Percentiles rank a stretch among this genome's conserved stretches.
These are phyloP conservation scores for Muschampia plurimacula DNA, from an alignment of 2,888 invertebrate species.

Conservation along the genomic window DNA sequence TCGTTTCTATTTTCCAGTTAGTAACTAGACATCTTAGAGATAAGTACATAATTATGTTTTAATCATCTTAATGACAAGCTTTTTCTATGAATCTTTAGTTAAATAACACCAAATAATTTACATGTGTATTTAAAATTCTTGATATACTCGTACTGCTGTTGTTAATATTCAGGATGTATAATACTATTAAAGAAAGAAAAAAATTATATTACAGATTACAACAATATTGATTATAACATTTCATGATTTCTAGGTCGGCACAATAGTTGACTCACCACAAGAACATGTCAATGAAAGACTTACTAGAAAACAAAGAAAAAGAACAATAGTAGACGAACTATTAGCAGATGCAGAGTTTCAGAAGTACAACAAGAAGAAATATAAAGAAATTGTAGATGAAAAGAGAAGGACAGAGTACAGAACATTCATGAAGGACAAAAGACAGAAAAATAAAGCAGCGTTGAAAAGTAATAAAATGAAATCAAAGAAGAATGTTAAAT, in stretches of 20 bases:
- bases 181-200: no score
- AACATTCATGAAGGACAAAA: conserved; percentile 91
- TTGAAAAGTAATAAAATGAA: conserved; percentile 72
- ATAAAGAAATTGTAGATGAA: conserved; percentile 90
- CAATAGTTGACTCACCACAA: conserved; percentile 92
- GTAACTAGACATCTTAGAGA: no score
- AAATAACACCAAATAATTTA: no score
- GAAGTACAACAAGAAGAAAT: conserved; percentile 92
- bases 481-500: conserved; percentile 50
- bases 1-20: no score
- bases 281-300: conserved; percentile 95
- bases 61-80: no score
- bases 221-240: no score
- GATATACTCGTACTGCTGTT: no score
- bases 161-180: no score
- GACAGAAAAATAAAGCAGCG: conserved; percentile 87
- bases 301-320: conserved; percentile 94
- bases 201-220: no score
- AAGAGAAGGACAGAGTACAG: conserved; percentile 89
- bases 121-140: no score
- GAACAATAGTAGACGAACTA: conserved; percentile 96
- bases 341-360: conserved; percentile 95
- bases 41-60: no score
- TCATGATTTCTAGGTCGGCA: conserved; percentile 87
- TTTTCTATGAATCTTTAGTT: no score